These are phyloP conservation scores for Brotula barbata DNA, from an alignment of 2,797 vertebrate species.

Conservation along the genomic window DNA sequence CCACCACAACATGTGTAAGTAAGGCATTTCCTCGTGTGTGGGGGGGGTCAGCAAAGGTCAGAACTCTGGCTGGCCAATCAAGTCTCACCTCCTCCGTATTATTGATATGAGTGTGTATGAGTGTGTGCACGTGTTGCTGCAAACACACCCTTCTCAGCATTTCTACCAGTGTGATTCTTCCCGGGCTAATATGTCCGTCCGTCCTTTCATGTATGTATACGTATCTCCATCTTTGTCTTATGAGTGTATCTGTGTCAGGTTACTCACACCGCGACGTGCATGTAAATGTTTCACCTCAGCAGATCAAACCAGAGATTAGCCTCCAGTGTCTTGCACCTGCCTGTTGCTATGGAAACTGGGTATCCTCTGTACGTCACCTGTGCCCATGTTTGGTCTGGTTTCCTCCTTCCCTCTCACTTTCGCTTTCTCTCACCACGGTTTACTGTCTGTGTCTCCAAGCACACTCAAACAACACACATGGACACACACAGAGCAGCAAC, in stretches of 20 bases:
- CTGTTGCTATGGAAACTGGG: slow-evolving; percentile 84
- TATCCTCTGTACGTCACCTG: slow-evolving; percentile 79
- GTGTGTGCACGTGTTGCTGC: slow-evolving; percentile 5
- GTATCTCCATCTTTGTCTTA: background rate
- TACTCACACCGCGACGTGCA: slow-evolving; percentile 35
- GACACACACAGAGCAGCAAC: slow-evolving; percentile 23
- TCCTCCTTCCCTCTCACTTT: slow-evolving; percentile 58
- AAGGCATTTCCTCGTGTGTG: slow-evolving; percentile 20
- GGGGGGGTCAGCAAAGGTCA: slow-evolving; percentile 45
- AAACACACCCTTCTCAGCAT: slow-evolving; percentile 3
- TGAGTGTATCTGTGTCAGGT: slow-evolving; percentile 9
- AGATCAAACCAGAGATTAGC: slow-evolving; percentile 59
- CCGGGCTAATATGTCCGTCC: background rate
- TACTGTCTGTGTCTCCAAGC: slow-evolving; percentile 1
- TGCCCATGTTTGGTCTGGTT: slow-evolving; percentile 75
- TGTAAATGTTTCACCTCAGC: slow-evolving; percentile 69
- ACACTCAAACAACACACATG: slow-evolving; percentile 22
- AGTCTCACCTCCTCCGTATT: slow-evolving; percentile 27
- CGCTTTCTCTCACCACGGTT: slow-evolving; percentile 18
- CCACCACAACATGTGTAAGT: slow-evolving; percentile 17
- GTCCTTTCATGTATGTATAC: slow-evolving; percentile 17
- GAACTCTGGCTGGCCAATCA: slow-evolving; percentile 39
- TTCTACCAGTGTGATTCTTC: background rate
- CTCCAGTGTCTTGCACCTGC: slow-evolving; percentile 75
- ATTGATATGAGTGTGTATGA: slow-evolving; percentile 5